Conservation (phyloP, 2,888 invertebrate species). For the Lobophora halterata region DNA sequence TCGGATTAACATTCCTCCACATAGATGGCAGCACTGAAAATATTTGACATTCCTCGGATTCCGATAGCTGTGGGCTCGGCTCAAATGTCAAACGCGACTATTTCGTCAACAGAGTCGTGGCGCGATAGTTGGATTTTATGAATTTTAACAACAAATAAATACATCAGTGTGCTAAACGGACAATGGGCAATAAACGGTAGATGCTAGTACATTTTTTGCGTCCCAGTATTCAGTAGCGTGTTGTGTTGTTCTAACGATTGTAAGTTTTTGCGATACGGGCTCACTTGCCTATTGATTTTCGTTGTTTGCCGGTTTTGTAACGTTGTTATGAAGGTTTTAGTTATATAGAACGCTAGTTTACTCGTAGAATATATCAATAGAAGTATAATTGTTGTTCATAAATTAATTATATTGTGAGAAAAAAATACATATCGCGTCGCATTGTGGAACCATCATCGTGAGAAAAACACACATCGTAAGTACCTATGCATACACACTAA, state of each 20-base stretch:
- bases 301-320: constrained; percentile 70
- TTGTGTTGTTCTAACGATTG: constrained; percentile 55
- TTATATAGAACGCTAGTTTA: constrained; percentile 42
- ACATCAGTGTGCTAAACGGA: constrained; percentile 62
- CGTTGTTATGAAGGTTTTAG: constrained; percentile 66
- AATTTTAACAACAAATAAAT: constrained; percentile 73
- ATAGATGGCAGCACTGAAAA: constrained; percentile 84
- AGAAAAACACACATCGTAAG: constrained; percentile 56
- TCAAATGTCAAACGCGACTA: constrained; percentile 86
- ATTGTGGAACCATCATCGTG: constrained; percentile 60
- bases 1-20: constrained; percentile 68
- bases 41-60: constrained; percentile 85
- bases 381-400: constrained; percentile 25
- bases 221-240: constrained; percentile 52
- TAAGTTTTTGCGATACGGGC: constrained; percentile 57
- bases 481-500: constrained; percentile 30
- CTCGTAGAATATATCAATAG: constrained; percentile 16
- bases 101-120: constrained; percentile 81
- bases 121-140: constrained; percentile 78
- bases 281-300: constrained; percentile 70
- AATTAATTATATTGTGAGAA: constrained; percentile 39
- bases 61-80: constrained; percentile 85
- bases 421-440: constrained; percentile 43
- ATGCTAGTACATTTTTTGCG: constrained; percentile 58
- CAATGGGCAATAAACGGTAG: constrained; percentile 69